Evolutionary conservation across 2,113 vertebrate genomes (phyloP).

Genomic region (Perognathus longimembris): DNA sequence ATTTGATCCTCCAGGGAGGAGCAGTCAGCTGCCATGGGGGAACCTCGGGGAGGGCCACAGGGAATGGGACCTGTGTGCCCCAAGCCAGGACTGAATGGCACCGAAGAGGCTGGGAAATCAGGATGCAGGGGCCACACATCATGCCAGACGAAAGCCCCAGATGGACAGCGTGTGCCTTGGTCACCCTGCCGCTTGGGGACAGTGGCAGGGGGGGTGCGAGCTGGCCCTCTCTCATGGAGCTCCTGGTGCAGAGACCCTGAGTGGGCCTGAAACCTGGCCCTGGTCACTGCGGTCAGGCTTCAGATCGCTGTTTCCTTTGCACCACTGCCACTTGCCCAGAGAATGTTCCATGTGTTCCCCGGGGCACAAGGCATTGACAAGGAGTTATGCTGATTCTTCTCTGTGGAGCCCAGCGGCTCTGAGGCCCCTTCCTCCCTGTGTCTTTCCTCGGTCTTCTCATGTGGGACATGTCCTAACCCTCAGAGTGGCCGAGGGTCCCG

Average conservation of each 20-base stretch:
- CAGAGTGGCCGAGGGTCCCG: background rate
- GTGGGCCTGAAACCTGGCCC: background rate
- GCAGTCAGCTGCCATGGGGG: background rate
- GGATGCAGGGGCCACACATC: no score
- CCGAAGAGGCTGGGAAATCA: background rate
- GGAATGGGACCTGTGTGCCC: background rate
- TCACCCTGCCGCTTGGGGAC: background rate
- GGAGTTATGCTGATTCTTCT: no score
- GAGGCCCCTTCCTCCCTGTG: no score
- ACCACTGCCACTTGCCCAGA: no score
- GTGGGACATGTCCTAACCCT: background rate
- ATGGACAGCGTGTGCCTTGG: background rate
- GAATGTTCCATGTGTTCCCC: no score
- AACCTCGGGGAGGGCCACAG: background rate
- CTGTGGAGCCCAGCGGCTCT: no score
- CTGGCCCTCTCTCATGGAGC: background rate
- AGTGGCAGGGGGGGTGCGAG: background rate
- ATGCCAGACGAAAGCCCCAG: background rate
- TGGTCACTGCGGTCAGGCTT: background rate
- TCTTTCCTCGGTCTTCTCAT: background rate
- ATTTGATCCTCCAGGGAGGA: slow-evolving; percentile 78
- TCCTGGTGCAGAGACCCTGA: background rate
- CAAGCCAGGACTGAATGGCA: background rate
- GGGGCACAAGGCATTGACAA: no score
- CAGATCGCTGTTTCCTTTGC: background rate